Evolutionary conservation across 2,113 vertebrate species (phyloP).

Genomic region (Hemibagrus wyckioides): DNA sequence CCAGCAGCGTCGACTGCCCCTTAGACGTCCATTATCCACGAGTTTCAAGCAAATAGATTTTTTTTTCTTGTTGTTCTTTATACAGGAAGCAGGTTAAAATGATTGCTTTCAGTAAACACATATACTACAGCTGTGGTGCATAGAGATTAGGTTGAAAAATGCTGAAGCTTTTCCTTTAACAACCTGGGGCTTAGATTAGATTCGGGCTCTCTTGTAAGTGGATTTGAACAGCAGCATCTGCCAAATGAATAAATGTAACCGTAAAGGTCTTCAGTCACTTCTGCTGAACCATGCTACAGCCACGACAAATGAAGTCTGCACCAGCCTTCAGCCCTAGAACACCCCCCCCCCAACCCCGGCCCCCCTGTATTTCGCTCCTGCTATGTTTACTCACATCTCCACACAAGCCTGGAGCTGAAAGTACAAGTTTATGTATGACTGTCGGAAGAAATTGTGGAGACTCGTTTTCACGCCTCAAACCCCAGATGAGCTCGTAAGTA

Average conservation of each 20-base stretch:
- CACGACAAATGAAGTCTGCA: conserved; percentile 36
- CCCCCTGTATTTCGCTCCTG: conserved; percentile 20
- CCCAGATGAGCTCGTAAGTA: neutral
- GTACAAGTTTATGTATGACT: neutral
- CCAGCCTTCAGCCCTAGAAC: conserved; percentile 16
- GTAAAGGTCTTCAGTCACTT: conserved; percentile 28
- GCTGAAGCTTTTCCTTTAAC: conserved; percentile 1
- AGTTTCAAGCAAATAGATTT: neutral
- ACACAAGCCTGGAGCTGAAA: conserved; percentile 27
- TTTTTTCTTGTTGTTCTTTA: neutral
- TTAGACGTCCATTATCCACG: neutral
- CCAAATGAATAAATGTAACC: conserved; percentile 16
- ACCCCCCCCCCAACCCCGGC: too few species aligned
- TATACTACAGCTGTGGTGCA: neutral
- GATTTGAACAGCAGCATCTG: conserved; percentile 20
- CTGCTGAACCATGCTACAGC: conserved; percentile 15
- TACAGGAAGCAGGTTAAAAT: conserved; percentile 2
- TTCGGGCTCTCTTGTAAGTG: neutral
- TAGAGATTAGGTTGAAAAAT: neutral
- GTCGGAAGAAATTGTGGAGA: neutral
- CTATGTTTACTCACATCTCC: conserved; percentile 24
- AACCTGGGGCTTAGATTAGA: conserved; percentile 19
- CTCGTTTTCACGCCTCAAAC: neutral
- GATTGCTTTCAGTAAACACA: neutral
- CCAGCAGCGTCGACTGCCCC: neutral